Evolutionary conservation across 2,888 invertebrate species (phyloP), one percentile per base, ranked within the genome.

Genomic region (Drosophila subquinaria): DNA sequence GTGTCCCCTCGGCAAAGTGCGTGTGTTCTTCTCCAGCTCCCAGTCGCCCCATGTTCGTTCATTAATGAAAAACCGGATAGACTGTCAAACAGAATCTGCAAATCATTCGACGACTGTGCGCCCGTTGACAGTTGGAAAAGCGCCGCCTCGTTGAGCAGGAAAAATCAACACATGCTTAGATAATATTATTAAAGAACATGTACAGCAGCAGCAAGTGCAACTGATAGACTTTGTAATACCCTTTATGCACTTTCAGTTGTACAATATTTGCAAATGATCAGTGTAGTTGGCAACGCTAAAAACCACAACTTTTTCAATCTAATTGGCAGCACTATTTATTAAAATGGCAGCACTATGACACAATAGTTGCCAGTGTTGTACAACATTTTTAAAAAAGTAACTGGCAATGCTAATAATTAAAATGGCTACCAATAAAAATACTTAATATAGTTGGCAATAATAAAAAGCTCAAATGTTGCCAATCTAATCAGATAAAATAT

Each of bases 121-220:
- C 69, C 76, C 27, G 84, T 85, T 84, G 90, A 89, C 84, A 84
- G 84, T 88, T 81, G 72, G 86, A 89, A 90, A 90, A 82, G 82
- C 88, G 74, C 71, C 69, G 71, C 57, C 62, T 61, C 61, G 52
- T 65, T 67, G 66, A 65, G 66, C 73, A 80, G 81, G 90, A 87
- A 90, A 86, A 90, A 83, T 86, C 86, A 90, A 89, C 88, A 88
- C 85, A 90, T 89, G 87, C 87, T 79, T 90, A 76, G 90, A 79
- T 82, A 85, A 77, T 67, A 71, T 65, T 67, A 88, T 67, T 63
- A 73, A 62, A 50, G 43, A 47, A 35, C 33, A 50, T 35, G 35
- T 50, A 38, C 61, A 69, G 13, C 27, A 36, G 23, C 3, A 42
- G 20, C 9, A 36, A 10, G 4, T 3, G 8, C 2, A 15, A 11